Conservation (phyloP, 2,888 invertebrate genomes). For the Stenotaenia linearis region DNA sequence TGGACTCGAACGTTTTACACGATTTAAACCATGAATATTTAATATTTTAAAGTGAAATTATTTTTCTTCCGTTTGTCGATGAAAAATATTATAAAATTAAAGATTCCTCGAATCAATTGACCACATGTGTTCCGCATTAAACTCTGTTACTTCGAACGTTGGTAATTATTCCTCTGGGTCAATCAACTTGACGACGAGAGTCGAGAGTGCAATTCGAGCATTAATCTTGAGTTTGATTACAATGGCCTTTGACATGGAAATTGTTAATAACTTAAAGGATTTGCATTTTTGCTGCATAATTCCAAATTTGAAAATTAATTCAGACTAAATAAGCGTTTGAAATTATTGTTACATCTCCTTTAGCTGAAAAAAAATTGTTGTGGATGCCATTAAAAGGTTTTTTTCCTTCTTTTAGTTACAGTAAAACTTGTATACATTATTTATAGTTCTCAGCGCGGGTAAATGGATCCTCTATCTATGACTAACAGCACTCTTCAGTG, state of each 20-base stretch:
- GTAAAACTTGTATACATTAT: too few relatives aligned
- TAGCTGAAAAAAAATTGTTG: too few relatives aligned
- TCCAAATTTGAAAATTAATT: too few relatives aligned
- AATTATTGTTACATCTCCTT: too few relatives aligned
- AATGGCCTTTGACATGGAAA: background rate
- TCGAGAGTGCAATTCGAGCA: background rate
- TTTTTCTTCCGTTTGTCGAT: too few relatives aligned
- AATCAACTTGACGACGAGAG: background rate
- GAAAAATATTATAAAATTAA: too few relatives aligned
- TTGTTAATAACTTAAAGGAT: background rate
- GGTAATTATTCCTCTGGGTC: background rate
- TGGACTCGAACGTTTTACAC: background rate
- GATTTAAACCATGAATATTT: background rate
- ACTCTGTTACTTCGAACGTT: background rate
- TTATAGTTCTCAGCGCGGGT: background rate
- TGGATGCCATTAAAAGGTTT: background rate
- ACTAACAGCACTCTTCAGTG: constrained; percentile 2
- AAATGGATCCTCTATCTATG: constrained; percentile 21
- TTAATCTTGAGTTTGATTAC: background rate
- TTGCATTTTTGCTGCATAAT: background rate
- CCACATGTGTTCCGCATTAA: too few relatives aligned
- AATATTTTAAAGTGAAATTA: too few relatives aligned
- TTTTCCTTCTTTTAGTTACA: too few relatives aligned
- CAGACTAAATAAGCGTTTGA: too few relatives aligned
- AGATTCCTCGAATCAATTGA: too few relatives aligned